A percentile compares a stretch with the other conserved stretches of the same genome.
Conservation (phyloP, 2,113 vertebrate species). For the Aspiorhynchus laticeps region DNA sequence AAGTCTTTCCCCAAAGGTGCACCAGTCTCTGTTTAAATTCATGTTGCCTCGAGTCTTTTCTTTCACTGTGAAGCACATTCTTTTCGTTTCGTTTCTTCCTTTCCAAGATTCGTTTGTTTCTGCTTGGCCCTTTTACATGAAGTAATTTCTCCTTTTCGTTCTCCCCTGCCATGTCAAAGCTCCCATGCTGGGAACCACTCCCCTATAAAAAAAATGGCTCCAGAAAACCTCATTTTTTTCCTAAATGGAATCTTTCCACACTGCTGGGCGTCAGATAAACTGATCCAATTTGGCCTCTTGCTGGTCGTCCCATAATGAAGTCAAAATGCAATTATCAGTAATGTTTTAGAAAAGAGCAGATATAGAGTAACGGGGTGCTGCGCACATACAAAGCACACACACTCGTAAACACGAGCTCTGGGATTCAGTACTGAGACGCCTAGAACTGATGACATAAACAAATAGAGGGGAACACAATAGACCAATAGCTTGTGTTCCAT, state of each 20-base stretch:
- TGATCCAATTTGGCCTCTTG: constrained; percentile 60
- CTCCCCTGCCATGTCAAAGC: constrained; percentile 54
- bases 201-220: constrained; percentile 47
- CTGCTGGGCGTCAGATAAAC: constrained; percentile 60
- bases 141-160: constrained; percentile 52
- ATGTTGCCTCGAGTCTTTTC: constrained; percentile 10
- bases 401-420: background rate
- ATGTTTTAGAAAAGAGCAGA: constrained; percentile 59
- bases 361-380: constrained; percentile 40
- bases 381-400: constrained; percentile 17
- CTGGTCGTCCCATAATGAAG: constrained; percentile 60
- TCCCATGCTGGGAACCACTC: constrained; percentile 55
- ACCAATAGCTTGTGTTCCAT: constrained; percentile 25
- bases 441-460: constrained; percentile 51
- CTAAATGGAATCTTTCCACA: constrained; percentile 62
- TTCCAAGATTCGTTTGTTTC: constrained; percentile 51
- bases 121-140: constrained; percentile 13
- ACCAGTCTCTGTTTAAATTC: constrained; percentile 55
- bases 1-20: constrained; percentile 44
- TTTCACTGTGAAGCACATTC: background rate
- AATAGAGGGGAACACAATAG: constrained; percentile 38
- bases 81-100: constrained; percentile 21
- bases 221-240: constrained; percentile 47
- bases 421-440: constrained; percentile 35
- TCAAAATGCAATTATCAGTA: constrained; percentile 65